Conservation (phyloP, 2,113 vertebrate species). For the Hepsetus odoe region DNA sequence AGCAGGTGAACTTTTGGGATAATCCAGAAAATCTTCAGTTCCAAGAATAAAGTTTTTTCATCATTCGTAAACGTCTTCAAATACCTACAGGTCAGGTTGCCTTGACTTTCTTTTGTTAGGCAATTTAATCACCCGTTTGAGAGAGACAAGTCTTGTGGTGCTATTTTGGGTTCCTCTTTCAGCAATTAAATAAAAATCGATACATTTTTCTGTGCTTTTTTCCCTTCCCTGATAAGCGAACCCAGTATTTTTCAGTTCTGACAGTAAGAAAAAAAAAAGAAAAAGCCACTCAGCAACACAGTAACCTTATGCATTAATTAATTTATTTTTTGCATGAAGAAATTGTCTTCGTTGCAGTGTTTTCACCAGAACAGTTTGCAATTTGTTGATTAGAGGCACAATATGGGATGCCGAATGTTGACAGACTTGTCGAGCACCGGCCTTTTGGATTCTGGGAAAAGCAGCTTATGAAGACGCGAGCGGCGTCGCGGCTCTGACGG, state of each 20-base stretch:
- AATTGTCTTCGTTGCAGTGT: neutral
- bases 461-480: constrained; percentile 19
- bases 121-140: neutral
- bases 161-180: neutral
- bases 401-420: neutral
- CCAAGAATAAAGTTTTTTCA: no score
- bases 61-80: neutral
- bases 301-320: no score
- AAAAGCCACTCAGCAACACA: no score
- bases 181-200: neutral
- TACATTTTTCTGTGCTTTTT: neutral
- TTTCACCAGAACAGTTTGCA: constrained; percentile 1
- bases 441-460: constrained; percentile 28
- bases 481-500: neutral
- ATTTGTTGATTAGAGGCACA: neutral
- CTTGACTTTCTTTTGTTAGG: neutral
- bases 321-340: no score
- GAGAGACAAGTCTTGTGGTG: no score
- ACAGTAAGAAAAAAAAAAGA: no score
- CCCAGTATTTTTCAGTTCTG: neutral
- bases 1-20: neutral
- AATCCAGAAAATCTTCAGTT: no score
- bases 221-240: neutral
- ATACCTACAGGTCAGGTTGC: no score
- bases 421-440: neutral